These are phyloP conservation scores for Scomber colias DNA, from an alignment of 2,113 vertebrate species.

Conservation along the genomic window DNA sequence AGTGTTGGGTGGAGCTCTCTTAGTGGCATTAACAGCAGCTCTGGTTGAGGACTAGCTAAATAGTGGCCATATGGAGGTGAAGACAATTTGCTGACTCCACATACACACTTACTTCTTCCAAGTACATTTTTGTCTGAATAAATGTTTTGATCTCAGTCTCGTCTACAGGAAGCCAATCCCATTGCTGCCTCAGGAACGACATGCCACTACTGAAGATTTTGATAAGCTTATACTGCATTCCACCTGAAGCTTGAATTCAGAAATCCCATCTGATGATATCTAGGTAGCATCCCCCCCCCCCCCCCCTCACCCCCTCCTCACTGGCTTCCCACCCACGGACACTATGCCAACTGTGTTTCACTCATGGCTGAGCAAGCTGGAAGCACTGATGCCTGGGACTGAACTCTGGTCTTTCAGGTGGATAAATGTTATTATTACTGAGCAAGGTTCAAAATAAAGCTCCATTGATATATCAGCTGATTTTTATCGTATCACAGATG, in stretches of 20 bases:
- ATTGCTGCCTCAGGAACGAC: background rate
- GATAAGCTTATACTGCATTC: conserved; percentile 18
- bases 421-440: no score
- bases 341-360: background rate
- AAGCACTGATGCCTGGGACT: no score
- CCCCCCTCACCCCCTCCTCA: background rate
- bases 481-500: no score
- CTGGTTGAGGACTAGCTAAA: conserved; percentile 36
- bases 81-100: conserved; percentile 55
- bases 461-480: no score
- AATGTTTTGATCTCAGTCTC: conserved; percentile 46
- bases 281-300: background rate
- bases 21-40: conserved; percentile 18
- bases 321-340: background rate
- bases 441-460: no score
- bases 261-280: conserved; percentile 9
- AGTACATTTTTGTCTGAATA: conserved; percentile 14
- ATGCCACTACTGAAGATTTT: background rate
- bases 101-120: conserved; percentile 5
- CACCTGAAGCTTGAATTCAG: background rate
- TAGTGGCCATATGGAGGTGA: conserved; percentile 22
- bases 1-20: conserved; percentile 37
- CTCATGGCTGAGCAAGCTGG: no score
- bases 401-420: no score
- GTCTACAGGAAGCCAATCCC: conserved; percentile 32